Percentiles rank a stretch among this genome's conserved stretches.
Evolutionary conservation across 2,797 vertebrate species (phyloP).

Genomic region (Furcifer pardalis): DNA sequence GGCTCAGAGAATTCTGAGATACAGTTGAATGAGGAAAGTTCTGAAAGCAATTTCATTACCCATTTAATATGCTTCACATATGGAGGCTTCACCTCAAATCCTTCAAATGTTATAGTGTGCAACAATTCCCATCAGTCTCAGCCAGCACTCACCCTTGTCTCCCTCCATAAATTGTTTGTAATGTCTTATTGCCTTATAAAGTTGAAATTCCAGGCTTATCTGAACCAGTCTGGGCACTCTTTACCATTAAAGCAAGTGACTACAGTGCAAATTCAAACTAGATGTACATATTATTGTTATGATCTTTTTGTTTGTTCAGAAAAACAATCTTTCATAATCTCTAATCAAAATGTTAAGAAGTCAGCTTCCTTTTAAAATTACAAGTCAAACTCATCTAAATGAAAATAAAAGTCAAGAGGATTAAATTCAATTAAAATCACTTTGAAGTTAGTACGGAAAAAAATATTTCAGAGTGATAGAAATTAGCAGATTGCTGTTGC

Average conservation of each 20-base stretch:
- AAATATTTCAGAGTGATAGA: conserved; percentile 73
- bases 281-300: conserved; percentile 61
- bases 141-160: no score
- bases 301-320: conserved; percentile 53
- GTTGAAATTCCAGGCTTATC: conserved; percentile 56
- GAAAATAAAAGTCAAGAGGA: conserved; percentile 80
- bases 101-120: no score
- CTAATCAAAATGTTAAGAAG: conserved; percentile 75
- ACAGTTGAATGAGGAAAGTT: no score
- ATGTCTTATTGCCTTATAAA: conserved; percentile 54
- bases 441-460: conserved; percentile 70
- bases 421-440: conserved; percentile 81
- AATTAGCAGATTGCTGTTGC: conserved; percentile 73
- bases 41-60: no score
- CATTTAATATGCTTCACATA: background rate
- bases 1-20: no score
- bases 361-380: conserved; percentile 71
- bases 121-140: no score
- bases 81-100: background rate
- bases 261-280: conserved; percentile 50
- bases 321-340: conserved; percentile 75
- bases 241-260: conserved; percentile 47
- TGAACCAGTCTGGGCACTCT: conserved; percentile 51
- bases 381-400: conserved; percentile 79
- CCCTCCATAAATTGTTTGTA: conserved; percentile 54